Percentiles rank a stretch among this genome's conserved stretches.
Evolutionary conservation across 2,113 vertebrate genomes (phyloP).

Genomic region (Campylomormyrus numenius): DNA sequence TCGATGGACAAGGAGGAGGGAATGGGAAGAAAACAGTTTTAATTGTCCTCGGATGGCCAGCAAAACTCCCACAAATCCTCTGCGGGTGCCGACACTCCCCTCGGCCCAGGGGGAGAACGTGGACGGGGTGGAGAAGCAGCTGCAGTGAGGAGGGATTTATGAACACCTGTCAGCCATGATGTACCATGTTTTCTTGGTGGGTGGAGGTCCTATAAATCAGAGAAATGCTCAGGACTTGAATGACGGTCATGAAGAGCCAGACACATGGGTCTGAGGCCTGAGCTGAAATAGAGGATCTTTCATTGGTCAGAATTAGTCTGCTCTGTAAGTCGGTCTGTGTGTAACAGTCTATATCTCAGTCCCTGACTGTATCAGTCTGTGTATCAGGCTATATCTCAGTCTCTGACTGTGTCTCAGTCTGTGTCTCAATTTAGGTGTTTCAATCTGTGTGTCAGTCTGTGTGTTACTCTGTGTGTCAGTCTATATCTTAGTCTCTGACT

Average conservation of each 20-base stretch:
- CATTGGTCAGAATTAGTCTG: neutral
- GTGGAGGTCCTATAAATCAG: neutral
- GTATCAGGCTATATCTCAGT: neutral
- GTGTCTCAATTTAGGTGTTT: neutral
- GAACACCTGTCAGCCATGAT: conserved; percentile 6
- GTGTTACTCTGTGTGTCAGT: neutral
- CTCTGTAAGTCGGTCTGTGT: neutral
- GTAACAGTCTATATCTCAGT: neutral
- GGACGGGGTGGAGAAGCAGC: neutral
- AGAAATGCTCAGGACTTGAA: neutral
- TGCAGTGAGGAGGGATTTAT: neutral
- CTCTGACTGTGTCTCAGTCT: neutral
- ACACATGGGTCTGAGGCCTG: neutral
- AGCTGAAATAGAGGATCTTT: neutral
- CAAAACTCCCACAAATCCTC: neutral
- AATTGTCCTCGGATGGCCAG: neutral
- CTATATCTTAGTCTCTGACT: neutral
- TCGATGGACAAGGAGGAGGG: neutral
- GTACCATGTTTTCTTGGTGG: neutral
- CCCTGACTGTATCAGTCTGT: neutral
- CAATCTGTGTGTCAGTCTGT: neutral
- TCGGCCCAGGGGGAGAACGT: neutral
- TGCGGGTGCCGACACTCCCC: neutral
- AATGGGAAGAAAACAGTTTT: neutral
- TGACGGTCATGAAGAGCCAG: neutral